phyloP scores from a whole-genome alignment of 1,140 invertebrate species.

The Pachypeltis micranthus region DNA sequence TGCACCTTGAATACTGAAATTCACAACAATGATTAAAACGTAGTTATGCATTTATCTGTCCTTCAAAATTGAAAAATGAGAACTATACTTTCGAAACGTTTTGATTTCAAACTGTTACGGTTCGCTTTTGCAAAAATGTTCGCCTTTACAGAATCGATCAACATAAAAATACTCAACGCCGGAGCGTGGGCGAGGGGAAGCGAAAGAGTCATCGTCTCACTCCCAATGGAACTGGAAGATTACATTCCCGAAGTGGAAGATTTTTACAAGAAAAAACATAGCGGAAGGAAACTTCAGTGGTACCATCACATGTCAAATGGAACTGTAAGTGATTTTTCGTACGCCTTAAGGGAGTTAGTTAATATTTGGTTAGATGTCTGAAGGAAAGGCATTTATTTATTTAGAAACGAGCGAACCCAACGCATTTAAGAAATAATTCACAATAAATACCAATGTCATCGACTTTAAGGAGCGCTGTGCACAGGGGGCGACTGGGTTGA shows the following conservation, averaged over 20 bases:
- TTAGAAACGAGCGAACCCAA: too few species aligned
- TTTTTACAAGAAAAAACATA: conserved; percentile 93
- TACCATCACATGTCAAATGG: conserved; percentile 99
- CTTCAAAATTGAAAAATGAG: too few species aligned
- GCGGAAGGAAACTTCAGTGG: conserved; percentile 96
- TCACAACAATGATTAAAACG: too few species aligned
- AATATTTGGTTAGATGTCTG: neutral
- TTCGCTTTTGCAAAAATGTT: too few species aligned
- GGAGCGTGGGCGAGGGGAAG: conserved; percentile 94
- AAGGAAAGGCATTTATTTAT: neutral
- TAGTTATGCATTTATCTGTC: too few species aligned
- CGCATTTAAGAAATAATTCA: too few species aligned
- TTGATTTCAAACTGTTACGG: too few species aligned
- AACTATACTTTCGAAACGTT: neutral
- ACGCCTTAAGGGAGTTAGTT: neutral
- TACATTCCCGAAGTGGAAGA: conserved; percentile 95
- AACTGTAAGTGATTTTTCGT: conserved; percentile 48
- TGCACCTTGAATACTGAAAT: too few species aligned
- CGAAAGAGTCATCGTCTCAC: conserved; percentile 85
- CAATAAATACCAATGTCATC: too few species aligned
- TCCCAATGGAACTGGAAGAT: conserved; percentile 94
- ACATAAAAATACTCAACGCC: conserved; percentile 93
- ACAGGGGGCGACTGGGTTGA: too few species aligned
- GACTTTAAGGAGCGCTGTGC: too few species aligned
- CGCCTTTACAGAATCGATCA: conserved; percentile 52